A percentile compares a stretch with the other conserved stretches of the same genome.
Conservation (phyloP, 2,888 invertebrate species). For the Chromoteleia sp. region DNA sequence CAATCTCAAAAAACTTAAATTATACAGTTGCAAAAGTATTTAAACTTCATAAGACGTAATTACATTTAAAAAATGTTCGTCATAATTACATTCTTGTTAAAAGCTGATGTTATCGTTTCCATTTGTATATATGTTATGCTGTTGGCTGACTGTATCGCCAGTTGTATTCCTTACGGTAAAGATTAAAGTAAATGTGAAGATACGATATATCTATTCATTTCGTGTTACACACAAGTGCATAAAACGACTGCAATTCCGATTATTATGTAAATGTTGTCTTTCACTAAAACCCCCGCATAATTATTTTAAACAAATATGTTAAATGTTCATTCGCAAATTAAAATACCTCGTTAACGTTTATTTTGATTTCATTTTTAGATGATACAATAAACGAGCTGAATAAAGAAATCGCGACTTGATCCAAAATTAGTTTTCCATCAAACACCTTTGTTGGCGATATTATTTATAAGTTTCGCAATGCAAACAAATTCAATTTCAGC, state of each 20-base stretch:
- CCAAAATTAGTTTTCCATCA: constrained; percentile 33
- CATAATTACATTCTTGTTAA: constrained; percentile 59
- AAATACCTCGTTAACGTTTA: too few relatives aligned
- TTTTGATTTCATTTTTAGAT: too few relatives aligned
- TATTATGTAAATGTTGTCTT: constrained; percentile 51
- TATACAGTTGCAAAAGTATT: constrained; percentile 36
- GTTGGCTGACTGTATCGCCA: constrained; percentile 47
- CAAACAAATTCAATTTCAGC: constrained; percentile 29
- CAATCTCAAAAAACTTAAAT: constrained; percentile 41
- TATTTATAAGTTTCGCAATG: constrained; percentile 25
- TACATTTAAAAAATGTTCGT: constrained; percentile 56
- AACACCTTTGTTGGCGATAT: constrained; percentile 17
- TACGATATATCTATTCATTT: constrained; percentile 58
- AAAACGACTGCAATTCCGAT: constrained; percentile 51
- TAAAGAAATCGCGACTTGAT: constrained; percentile 16
- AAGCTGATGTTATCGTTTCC: constrained; percentile 57
- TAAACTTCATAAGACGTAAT: constrained; percentile 44
- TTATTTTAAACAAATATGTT: background rate
- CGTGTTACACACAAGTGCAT: constrained; percentile 38
- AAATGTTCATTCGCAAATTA: too few relatives aligned
- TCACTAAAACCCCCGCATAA: background rate
- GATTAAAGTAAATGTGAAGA: constrained; percentile 58
- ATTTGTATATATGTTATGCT: constrained; percentile 29
- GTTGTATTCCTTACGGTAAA: constrained; percentile 63
- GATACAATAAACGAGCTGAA: background rate